Evolutionary conservation across 2,888 invertebrate genomes (phyloP), one percentile per base, ranked within the genome.

Genomic region (Yponomeuta plumbellus): DNA sequence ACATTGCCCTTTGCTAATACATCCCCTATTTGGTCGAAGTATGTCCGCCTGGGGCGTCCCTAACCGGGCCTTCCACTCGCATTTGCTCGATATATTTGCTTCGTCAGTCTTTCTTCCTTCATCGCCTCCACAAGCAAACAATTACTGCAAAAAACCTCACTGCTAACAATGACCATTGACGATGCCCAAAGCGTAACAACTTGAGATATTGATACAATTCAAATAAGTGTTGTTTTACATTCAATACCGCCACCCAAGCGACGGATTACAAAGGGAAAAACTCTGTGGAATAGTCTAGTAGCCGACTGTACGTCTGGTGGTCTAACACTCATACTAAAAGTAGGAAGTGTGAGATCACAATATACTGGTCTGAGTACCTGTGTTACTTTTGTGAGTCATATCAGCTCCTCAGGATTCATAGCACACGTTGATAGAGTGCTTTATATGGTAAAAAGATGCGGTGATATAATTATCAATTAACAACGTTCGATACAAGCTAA

Each of bases 201-300:
- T 17, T 17, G 17, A 52, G 17, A 52, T 52, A 52, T 17, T 13
- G 44, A 52, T 52, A 52, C 44, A 52, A 52, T 52, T 52, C 44
- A 52, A 52, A 17, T 52, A 52, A 52, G 17, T 17, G 17, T 17
- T 17, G 44, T 52, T 52, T 52, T 52, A 52, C 44, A 52, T 52
- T 52, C 44, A 52, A 52, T 52, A 17, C 44, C 44, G 44, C 44
- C 44, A 52, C 44, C 44, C 44, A 52, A 52, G 44, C 44, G 44
- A 13, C 13, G 44, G 13, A 52, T 52, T 17, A 52, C 44, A 52
- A 52, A 52, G 44, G 44, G 44, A 52, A 52, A 52, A 52, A 17
- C 44, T 52, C 44, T 52, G 17, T 52, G 8, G 44, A 52, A 52
- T 52, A 52, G 17, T 17, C 44, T 52, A 52, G 17, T 52, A 52